Base-by-base conservation (phyloP, 2,797 vertebrate genomes). In the Lacerta viridis region DNA sequence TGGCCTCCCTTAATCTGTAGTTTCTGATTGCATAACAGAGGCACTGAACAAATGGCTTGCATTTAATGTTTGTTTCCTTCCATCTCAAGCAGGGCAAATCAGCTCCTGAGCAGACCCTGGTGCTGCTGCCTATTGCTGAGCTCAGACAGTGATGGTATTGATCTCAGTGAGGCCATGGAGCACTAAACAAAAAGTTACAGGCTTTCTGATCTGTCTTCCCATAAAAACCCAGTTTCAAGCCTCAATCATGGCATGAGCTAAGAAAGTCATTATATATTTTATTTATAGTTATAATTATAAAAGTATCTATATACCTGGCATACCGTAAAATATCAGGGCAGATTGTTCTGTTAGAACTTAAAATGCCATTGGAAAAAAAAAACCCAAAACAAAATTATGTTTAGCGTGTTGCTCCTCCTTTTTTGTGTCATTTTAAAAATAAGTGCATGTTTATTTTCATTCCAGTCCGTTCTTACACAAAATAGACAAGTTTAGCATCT, bases 51-150 rank as follows among this genome's bases (percentile, higher is more conserved):
- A 96, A 95, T 91, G 91, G 93, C 94, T 95, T 94, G 90, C 87
- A 91, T 92, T 94, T 96, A 94, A 95, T 95, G 92, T 95, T 89
- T 92, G 64, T 93, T 95, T 94, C 93, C 93, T 94, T 89, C 90
- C 79, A 50, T 91, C 81, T 93, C 91, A 85, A 91, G 91, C 59
- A 0, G 85, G 87, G 84, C 91, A 89, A 93, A 95, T 93, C 93
- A 92, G 91, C 91, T 95, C 79, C 89, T 91, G 89, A 87, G 88
- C 77, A 90, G 92, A 89, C 69, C 50, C 1, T 69, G 76, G 10
- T 87, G 84, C 83, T 39, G 36, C 29, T 93, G 55, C 80, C 69
- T 55, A 43, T 59, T 43, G 7, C 68, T n/a, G 43, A 61, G 74
- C 90, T 72, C 66, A 36, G 25, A 69, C 43, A 23, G 71, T 80